phyloP scores from a whole-genome alignment of 1,140 invertebrate species.

The Gonioctena quinquepunctata region DNA sequence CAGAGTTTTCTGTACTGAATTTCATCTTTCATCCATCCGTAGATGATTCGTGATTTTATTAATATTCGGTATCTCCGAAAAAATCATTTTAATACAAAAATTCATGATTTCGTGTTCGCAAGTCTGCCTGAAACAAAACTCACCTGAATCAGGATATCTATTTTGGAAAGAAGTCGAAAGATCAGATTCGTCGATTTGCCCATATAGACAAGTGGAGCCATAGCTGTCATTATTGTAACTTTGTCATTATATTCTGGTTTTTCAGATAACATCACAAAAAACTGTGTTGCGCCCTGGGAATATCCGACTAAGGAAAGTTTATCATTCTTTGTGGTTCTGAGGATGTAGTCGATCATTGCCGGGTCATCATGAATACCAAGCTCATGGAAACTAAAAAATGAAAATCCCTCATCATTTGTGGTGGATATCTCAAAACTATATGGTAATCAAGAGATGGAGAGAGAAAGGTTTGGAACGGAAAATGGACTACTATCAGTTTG shows the following conservation, averaged over 20 bases:
- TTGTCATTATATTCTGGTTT: slow-evolving; percentile 66
- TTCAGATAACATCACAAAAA: slow-evolving; percentile 67
- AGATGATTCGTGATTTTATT: too few relatives aligned
- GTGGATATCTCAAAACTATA: background rate
- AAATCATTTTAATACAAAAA: background rate
- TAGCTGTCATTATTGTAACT: slow-evolving; percentile 43
- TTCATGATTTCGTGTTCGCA: too few relatives aligned
- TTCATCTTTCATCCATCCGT: too few relatives aligned
- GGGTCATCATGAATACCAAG: slow-evolving; percentile 63
- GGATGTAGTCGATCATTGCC: slow-evolving; percentile 63
- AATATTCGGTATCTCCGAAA: background rate
- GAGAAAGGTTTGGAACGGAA: too few relatives aligned
- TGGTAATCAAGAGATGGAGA: background rate
- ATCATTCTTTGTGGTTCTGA: slow-evolving; percentile 25
- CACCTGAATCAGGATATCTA: background rate
- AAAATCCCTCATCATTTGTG: background rate
- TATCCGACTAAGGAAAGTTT: slow-evolving; percentile 41
- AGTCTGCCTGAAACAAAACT: background rate
- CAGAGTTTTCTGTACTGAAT: too few relatives aligned
- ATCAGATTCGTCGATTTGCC: background rate
- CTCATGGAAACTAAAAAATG: slow-evolving; percentile 40
- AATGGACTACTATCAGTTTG: too few relatives aligned
- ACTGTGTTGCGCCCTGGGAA: slow-evolving; percentile 63
- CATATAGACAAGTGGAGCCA: slow-evolving; percentile 38
- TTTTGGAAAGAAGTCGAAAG: background rate